Evolutionary conservation across 2,888 invertebrate genomes (phyloP).

Genomic region (Patella pellucida): DNA sequence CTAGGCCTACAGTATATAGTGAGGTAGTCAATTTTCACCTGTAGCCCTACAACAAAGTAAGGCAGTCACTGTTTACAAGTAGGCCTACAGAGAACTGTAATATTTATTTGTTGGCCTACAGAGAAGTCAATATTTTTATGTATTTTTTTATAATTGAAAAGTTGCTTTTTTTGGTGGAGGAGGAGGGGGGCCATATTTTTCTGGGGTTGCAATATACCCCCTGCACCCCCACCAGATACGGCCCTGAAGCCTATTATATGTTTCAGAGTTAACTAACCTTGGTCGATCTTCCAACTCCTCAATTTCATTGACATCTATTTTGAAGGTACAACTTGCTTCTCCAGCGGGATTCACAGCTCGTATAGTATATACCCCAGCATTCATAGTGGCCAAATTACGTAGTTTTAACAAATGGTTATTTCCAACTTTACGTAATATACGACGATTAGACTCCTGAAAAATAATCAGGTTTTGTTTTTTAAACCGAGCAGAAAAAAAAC

Average conservation of each 20-base stretch:
- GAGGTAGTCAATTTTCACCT: slow-evolving; percentile 16
- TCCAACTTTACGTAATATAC: slow-evolving; percentile 46
- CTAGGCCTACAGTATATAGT: not conserved
- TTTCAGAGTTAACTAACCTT: not conserved
- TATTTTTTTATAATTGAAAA: too few relatives aligned
- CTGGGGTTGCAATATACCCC: too few relatives aligned
- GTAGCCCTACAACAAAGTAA: not conserved
- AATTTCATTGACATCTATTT: slow-evolving; percentile 47
- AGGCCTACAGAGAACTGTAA: not conserved
- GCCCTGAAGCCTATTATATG: not conserved
- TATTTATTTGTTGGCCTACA: not conserved
- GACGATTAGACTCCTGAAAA: slow-evolving; percentile 49
- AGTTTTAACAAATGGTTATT: slow-evolving; percentile 80
- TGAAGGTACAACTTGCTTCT: slow-evolving; percentile 55
- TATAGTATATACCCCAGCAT: slow-evolving; percentile 60
- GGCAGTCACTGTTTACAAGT: not conserved
- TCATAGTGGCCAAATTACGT: slow-evolving; percentile 74
- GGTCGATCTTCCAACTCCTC: slow-evolving; percentile 19
- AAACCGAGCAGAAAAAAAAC: not conserved
- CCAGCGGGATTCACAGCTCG: slow-evolving; percentile 61
- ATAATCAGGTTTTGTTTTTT: too few relatives aligned
- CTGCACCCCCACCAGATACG: too few relatives aligned
- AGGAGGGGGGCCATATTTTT: too few relatives aligned
- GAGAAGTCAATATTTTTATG: not conserved
- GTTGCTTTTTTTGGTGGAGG: too few relatives aligned